Evolutionary conservation across 2,113 vertebrate species (phyloP), one percentile per base, ranked within the genome.

Genomic region (Urocitellus parryii): DNA sequence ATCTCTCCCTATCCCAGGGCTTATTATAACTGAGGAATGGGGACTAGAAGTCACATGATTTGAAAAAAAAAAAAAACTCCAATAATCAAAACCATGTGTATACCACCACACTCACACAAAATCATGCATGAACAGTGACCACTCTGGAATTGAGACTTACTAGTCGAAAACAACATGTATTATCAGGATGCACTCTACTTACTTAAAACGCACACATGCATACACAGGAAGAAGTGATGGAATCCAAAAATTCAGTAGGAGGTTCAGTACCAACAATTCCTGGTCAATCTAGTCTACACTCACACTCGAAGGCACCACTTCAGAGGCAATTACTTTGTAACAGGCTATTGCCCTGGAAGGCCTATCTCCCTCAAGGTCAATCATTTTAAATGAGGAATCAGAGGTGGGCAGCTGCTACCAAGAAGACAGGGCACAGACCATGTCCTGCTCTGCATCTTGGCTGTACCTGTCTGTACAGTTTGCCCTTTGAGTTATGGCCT

Each of bases 61-160:
- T 94, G 58, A 48, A 90, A 95, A 94, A 94, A 56, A 72, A 58
- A 94, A 58, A 76, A 58, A 9, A 42, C 37, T 68, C 81, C 20
- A 91, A 34, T 53, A 73, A 51, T 48, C 37, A 84, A 10, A 95
- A 29, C 73, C 37, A 25, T 25, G 32, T 45, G 39, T 53, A 3
- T 9, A 82, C 0, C 65, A 20, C 58, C 4, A 34, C 8, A 51
- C 8, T 83, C 2, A 56, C 12, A 51, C 17, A 39, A 42, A 42
- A 0, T 39, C 18, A 37, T 9, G 1, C 18, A 1, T 27, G 1
- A 11, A 17, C 45, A 81, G 2, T 51, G 61, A 32, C 53, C 70
- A 63, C 56, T 25, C 77, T 48, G 25, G 63, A 92, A 90, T 1
- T 96, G 32, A 96, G 37, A 70, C 61, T 90, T n/a, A 58, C n/a